Evolutionary conservation across 2,113 vertebrate species (phyloP), one percentile per base, ranked within the genome.

Genomic region (Notothenia rossii): DNA sequence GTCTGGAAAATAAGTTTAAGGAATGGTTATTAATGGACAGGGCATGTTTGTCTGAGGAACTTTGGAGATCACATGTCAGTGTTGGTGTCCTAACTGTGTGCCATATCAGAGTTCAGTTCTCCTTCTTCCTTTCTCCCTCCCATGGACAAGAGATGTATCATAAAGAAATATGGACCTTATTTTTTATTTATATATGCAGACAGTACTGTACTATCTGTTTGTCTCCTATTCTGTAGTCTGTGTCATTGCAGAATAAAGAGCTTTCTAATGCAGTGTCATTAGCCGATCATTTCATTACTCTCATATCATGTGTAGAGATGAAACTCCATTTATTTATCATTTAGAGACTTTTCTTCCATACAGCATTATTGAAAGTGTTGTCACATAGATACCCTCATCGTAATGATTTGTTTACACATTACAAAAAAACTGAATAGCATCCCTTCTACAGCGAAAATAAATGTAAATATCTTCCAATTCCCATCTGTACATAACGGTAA

Each of bases 161-260:
- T 86, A 83, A 81, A 86, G 56, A 85, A 78, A 76, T 59, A 80
- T 63, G 63, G 70, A 85, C 53, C 58, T 82, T 89, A 88, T 90
- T 89, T 89, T 90, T 86, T 86, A 85, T 90, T 88, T 92, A 88
- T 85, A 88, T 69, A 79, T 54, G 72, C 82, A 90, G 76, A 86
- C 74, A 67, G 82, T 72, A 63, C 68, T 85, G 70, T 88, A 74
- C 62, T 85, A 86, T 81, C 88, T 83, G 84, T 83, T 77, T 12
- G 40, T 82, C 78, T 66, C 55, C 63, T 67, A 10, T 83, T 81
- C 75, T 88, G 71, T 87, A 62, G 65, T 74, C 75, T 20, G 56
- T 78, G 55, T 75, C 50, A 10, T n/a, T 6, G 29, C 85, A 84
- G 87, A 93, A 92, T 93, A 93, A 94, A 94, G 49, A 84, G 25